Evolutionary conservation across 64 coral and sea anemone genomes (phyloP), one percentile per base, ranked within the genome.

Genomic region (Montipora cactus): DNA sequence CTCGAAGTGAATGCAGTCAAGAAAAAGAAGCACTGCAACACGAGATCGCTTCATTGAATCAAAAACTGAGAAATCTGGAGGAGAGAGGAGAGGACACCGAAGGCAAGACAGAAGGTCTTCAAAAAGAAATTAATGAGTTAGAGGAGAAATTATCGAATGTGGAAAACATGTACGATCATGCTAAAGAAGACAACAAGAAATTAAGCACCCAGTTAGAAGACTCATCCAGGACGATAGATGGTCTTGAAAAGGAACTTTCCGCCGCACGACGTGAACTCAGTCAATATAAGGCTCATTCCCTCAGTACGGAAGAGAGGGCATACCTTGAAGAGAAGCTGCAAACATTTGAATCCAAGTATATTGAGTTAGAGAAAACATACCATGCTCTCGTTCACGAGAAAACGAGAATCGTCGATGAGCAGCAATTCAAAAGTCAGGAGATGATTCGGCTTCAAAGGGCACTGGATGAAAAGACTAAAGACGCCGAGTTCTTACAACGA

Each of bases 1-100:
- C 37, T 37, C 37, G 37, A 37, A 37, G 37, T 37, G 37, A 37
- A 37, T 37, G 1, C 37, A 37, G 78, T 9, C 90, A 88, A 75
- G 95, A 96, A 20, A 96, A 93, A 44, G 87, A 89, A 49, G 64
- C 88, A 76, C 44, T 93, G 25, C 84, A 96, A 46, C 88, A 96
- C 25, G 95, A 93, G 58, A 59, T 80, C 7, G 59, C 78, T 2
- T 72, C 59, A 14, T 66, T 96, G 46, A 91, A 87, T 47, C 76
- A 88, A 13, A 79, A 78, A 12, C 47, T 96, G 10, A 25, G 77
- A 12, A 90, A 87, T 16, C 48, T 89, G 12, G 90, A 89, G 18
- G 76, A 44, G 0, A 76, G 79, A 68, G 76, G 76, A 61, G 77
- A 96, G 7, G 75, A 77, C 4, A 64, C 45, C 5, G 53, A 93